phyloP scores from a whole-genome alignment of 2,113 vertebrate genomes.

The Takifugu flavidus region DNA sequence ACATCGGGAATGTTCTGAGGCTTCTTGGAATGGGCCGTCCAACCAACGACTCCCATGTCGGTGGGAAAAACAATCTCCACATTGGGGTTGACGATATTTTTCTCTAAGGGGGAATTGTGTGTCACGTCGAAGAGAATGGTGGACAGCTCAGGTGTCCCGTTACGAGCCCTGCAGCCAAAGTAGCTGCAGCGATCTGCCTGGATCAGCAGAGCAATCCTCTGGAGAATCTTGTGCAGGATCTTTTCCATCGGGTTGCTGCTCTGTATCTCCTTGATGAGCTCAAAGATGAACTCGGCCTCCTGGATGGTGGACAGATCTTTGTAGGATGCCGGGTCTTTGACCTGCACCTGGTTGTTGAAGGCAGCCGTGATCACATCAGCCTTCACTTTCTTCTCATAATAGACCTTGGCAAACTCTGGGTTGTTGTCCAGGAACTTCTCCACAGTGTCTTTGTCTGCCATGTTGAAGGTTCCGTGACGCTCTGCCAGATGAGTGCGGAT shows the following conservation, averaged over 20 bases:
- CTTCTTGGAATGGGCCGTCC: constrained; percentile 84
- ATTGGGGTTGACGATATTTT: constrained; percentile 79
- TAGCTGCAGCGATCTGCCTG: constrained; percentile 82
- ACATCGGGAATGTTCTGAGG: constrained; percentile 82
- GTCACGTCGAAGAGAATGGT: constrained; percentile 81
- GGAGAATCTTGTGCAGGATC: constrained; percentile 72
- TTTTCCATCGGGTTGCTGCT: constrained; percentile 66
- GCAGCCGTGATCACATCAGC: constrained; percentile 69
- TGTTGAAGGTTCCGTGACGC: constrained; percentile 39
- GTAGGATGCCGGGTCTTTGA: constrained; percentile 73
- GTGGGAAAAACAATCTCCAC: constrained; percentile 83
- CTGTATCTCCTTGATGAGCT: constrained; percentile 75
- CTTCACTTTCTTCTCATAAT: constrained; percentile 80
- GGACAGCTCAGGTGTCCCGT: constrained; percentile 79
- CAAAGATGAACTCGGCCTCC: constrained; percentile 78
- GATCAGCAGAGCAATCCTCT: constrained; percentile 77
- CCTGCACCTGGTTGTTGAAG: constrained; percentile 65
- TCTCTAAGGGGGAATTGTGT: constrained; percentile 76
- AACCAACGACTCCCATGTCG: constrained; percentile 84
- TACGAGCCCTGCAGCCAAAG: constrained; percentile 76
- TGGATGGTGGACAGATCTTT: constrained; percentile 77
- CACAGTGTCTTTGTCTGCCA: constrained; percentile 81
- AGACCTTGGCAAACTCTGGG: constrained; percentile 84
- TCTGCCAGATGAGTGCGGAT: constrained; percentile 26
- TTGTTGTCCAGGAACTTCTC: constrained; percentile 87